A percentile compares a stretch with the other conserved stretches of the same genome.
Conservation (phyloP, 1,140 invertebrate species). For the Zophobas morio region DNA sequence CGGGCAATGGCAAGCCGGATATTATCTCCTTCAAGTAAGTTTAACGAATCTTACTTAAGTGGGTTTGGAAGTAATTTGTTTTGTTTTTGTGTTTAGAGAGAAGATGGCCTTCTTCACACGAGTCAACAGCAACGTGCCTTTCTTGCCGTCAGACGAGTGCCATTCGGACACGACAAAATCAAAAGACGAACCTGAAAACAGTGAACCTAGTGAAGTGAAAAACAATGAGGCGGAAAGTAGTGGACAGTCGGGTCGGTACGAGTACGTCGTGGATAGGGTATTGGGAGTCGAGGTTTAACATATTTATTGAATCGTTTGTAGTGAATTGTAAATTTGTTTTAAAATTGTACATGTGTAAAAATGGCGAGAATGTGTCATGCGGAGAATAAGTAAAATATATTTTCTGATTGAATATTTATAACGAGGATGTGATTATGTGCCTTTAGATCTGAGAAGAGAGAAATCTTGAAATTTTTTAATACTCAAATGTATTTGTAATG, state of each 20-base stretch:
- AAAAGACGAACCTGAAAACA: slow-evolving; percentile 48
- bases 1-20: slow-evolving; percentile 91
- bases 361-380: slow-evolving; percentile 23
- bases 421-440: slow-evolving; percentile 57
- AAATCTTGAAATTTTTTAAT: slow-evolving; percentile 47
- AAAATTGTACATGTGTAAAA: slow-evolving; percentile 34
- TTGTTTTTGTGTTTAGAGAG: slow-evolving; percentile 77
- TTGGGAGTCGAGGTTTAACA: slow-evolving; percentile 78
- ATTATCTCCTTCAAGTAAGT: slow-evolving; percentile 94
- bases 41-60: slow-evolving; percentile 21
- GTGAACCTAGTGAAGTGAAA: slow-evolving; percentile 48
- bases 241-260: slow-evolving; percentile 69
- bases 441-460: slow-evolving; percentile 57
- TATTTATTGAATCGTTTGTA: slow-evolving; percentile 48
- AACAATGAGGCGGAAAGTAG: slow-evolving; percentile 50
- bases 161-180: slow-evolving; percentile 54
- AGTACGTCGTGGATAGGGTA: slow-evolving; percentile 78
- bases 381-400: slow-evolving; percentile 28
- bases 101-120: slow-evolving; percentile 96
- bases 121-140: slow-evolving; percentile 82
- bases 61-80: slow-evolving; percentile 2
- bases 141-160: slow-evolving; percentile 79
- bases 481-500: slow-evolving; percentile 49
- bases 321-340: slow-evolving; percentile 37
- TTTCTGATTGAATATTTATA: slow-evolving; percentile 42